phyloP scores from a whole-genome alignment of 2,888 invertebrate genomes.

The Thymelicus acteon region DNA sequence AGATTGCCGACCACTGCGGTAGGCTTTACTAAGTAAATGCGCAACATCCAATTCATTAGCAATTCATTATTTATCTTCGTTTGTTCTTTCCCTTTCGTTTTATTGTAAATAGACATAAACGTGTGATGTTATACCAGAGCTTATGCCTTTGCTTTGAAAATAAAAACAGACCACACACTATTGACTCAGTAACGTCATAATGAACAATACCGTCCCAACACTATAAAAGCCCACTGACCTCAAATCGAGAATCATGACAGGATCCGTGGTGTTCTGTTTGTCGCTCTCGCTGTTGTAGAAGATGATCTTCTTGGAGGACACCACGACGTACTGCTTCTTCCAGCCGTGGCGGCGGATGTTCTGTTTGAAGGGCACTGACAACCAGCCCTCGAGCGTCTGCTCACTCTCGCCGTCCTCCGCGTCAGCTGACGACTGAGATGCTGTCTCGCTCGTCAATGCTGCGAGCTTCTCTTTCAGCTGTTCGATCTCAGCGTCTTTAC shows the following conservation, averaged over 20 bases:
- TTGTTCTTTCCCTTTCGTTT: no score
- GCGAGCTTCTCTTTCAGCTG: constrained; percentile 94
- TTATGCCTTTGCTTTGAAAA: no score
- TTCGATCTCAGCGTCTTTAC: constrained; percentile 98
- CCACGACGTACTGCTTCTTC: constrained; percentile 98
- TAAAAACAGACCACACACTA: no score
- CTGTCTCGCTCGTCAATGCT: constrained; percentile 92
- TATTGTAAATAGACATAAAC: no score
- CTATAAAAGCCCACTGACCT: constrained; percentile 85
- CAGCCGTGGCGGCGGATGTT: constrained; percentile 98
- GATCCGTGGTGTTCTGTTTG: constrained; percentile 97
- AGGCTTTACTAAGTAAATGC: no score
- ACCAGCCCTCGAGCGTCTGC: constrained; percentile 96
- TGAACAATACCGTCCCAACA: no score
- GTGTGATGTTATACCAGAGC: no score
- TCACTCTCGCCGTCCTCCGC: constrained; percentile 92
- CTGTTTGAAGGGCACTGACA: constrained; percentile 97
- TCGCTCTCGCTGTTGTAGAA: constrained; percentile 98
- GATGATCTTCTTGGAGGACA: constrained; percentile 97
- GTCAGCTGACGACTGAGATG: constrained; percentile 95
- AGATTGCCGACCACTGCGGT: no score
- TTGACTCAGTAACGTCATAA: no score
- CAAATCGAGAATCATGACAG: constrained; percentile 97
- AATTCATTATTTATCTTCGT: no score
- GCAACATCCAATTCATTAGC: no score